A percentile compares a stretch with the other conserved stretches of the same genome.
Evolutionary conservation across 2,888 invertebrate species (phyloP).

Genomic region (Hybos culiciformis): DNA sequence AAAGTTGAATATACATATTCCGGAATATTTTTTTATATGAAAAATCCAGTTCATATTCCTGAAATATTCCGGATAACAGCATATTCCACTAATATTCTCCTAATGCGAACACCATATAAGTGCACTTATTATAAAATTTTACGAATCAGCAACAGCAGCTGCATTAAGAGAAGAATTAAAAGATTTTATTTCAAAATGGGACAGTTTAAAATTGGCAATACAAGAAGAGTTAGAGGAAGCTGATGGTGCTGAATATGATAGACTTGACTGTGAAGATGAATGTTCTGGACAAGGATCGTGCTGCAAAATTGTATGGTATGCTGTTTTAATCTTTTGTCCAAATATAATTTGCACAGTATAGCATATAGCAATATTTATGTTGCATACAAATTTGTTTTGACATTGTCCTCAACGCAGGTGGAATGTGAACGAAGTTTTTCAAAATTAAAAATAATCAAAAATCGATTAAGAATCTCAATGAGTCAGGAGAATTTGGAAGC

Average conservation of each 20-base stretch:
- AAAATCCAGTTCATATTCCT: no score
- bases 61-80: no score
- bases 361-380: conserved; percentile 2
- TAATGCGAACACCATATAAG: no score
- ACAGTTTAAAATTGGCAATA: not conserved
- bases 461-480: not conserved
- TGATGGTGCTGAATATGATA: not conserved
- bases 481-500: conserved; percentile 2
- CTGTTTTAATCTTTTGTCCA: conserved; percentile 1
- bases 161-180: not conserved
- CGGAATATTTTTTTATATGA: no score
- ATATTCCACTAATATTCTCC: no score
- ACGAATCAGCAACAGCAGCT: not conserved
- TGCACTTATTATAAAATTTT: not conserved
- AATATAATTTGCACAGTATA: not conserved
- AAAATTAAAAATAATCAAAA: not conserved
- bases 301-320: not conserved
- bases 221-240: not conserved
- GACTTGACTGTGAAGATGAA: not conserved
- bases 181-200: not conserved
- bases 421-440: conserved; percentile 1
- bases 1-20: no score
- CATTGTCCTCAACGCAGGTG: conserved; percentile 1
- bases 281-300: not conserved
- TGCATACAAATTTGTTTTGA: conserved; percentile 2